Evolutionary conservation across 1,140 invertebrate genomes (phyloP), one percentile per base, ranked within the genome.

Genomic region (Oncopodura yosiiana): DNA sequence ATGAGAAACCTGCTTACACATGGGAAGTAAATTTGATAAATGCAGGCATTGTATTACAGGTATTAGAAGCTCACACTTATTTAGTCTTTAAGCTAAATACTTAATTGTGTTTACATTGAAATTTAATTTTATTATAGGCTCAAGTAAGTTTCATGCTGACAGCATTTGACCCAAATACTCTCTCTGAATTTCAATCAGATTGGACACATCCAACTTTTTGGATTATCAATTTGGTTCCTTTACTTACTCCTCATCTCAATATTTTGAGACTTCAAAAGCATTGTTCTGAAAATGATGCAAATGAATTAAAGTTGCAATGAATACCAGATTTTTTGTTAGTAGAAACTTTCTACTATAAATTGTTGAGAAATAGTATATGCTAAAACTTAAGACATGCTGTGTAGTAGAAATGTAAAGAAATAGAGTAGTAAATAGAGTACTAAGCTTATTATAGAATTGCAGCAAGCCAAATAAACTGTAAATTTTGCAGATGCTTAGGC

Each of bases 11-110:
- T 26, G 21, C 24, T 3, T 64, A 48, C 42, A 24, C 61, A 12
- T 64, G 58, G 58, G 62, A 64, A 37, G 24, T 57, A 32, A 54
- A 56, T n/a, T 27, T 61, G 11, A 27, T 64, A 2, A 48, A 58
- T 34, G 62, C 62, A 24, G 62, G 62, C 26, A 27, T 52, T 6
- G 30, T 58, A 21, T 11, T 60, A 24, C 62, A 63, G 41, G 62
- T 63, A 50, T 3, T 5, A 14, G 8, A 34, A n/a, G 43, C 6
- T 18, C 19, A 14, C 38, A 14, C 6, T 41, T 41, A 12, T 6
- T 19, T 41, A 27, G 12, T 9, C 3, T 37, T 37, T 37, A 9
- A 16, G 11, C 3, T 4, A 23, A 36, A 36, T 37, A 8, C 18
- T 9, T 39, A 11, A 11, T 6, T 6, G 19, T 49, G 4, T 18